phyloP scores from a whole-genome alignment of 2,888 invertebrate species.

The Epirrhoe alternata region DNA sequence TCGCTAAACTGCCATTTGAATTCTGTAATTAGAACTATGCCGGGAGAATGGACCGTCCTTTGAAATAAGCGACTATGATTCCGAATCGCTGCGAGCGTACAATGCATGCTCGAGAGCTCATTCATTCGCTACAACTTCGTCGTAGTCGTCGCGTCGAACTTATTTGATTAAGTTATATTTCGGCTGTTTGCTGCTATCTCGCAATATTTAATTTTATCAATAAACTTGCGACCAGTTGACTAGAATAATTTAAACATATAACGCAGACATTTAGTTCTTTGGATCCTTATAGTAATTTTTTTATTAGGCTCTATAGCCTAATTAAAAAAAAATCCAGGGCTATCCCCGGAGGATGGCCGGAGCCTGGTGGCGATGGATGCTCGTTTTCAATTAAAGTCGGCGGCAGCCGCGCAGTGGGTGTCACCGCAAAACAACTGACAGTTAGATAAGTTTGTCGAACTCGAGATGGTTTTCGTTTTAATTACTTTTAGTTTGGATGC shows the following conservation, averaged over 20 bases:
- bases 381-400: constrained; percentile 52
- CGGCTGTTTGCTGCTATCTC: no score
- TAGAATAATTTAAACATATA: no score
- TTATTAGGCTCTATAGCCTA: background rate
- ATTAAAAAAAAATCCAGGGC: no score
- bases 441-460: constrained; percentile 48
- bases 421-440: constrained; percentile 49
- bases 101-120: background rate
- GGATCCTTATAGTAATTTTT: background rate
- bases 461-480: constrained; percentile 45
- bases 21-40: constrained; percentile 57
- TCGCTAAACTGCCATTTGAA: constrained; percentile 53
- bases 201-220: no score
- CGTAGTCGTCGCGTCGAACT: background rate
- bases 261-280: background rate
- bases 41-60: constrained; percentile 22
- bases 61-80: constrained; percentile 13
- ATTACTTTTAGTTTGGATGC: constrained; percentile 48
- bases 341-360: background rate
- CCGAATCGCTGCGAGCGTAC: constrained; percentile 3
- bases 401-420: constrained; percentile 14
- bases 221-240: no score
- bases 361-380: constrained; percentile 45
- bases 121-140: background rate
- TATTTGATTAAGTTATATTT: background rate